Percentiles rank a stretch among this genome's conserved stretches.
Evolutionary conservation across 2,888 invertebrate species (phyloP).

Genomic region (Caenorhabditis angaria): DNA sequence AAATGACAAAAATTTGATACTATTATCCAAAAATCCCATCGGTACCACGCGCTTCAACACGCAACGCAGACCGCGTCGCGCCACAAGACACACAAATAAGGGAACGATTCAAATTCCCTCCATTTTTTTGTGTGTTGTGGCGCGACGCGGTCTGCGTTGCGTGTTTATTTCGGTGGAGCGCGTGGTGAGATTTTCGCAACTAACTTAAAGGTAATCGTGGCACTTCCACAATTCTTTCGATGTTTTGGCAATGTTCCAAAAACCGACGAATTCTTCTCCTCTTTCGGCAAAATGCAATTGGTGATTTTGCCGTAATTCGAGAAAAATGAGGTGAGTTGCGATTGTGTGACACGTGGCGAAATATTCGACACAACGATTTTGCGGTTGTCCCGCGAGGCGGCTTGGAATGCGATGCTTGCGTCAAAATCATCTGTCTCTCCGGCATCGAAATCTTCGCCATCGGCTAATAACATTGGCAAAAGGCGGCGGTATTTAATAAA

Average conservation of each 20-base stretch:
- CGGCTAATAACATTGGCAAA: slow-evolving; percentile 70
- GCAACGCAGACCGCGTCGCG: too few relatives aligned
- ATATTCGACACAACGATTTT: slow-evolving; percentile 68
- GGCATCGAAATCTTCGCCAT: slow-evolving; percentile 60
- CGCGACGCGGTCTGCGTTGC: too few relatives aligned
- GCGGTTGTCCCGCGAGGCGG: slow-evolving; percentile 49
- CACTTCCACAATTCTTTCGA: slow-evolving; percentile 61
- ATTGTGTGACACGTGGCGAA: slow-evolving; percentile 65
- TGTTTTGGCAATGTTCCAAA: slow-evolving; percentile 67
- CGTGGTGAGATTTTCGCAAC: background rate
- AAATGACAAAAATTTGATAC: too few relatives aligned
- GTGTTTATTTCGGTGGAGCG: too few relatives aligned
- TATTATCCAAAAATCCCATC: too few relatives aligned
- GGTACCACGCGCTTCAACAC: too few relatives aligned
- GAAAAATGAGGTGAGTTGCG: slow-evolving; percentile 71
- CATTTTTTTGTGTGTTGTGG: too few relatives aligned
- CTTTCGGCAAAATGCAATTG: slow-evolving; percentile 65
- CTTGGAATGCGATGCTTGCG: slow-evolving; percentile 57
- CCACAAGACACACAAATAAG: too few relatives aligned
- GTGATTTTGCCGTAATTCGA: slow-evolving; percentile 69
- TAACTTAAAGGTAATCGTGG: slow-evolving; percentile 68
- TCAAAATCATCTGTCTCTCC: slow-evolving; percentile 64
- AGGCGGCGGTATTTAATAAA: slow-evolving; percentile 72
- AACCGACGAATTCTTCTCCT: slow-evolving; percentile 58
- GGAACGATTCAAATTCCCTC: too few relatives aligned